Base-by-base conservation (phyloP, 2,797 vertebrate genomes). In the Pampus argenteus region DNA sequence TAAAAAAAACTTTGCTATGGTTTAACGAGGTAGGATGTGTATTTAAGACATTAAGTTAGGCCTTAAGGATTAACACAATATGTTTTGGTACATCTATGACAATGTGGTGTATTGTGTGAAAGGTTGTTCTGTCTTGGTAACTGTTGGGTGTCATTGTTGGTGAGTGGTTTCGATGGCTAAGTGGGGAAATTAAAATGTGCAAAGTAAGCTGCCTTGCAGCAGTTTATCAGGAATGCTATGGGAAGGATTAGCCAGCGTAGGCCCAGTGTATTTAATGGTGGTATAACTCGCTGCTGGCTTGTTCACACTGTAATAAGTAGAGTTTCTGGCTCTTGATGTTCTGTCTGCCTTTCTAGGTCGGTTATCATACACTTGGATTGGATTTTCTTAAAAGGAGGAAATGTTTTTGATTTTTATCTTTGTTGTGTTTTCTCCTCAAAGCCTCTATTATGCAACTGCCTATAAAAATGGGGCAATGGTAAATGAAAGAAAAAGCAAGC, bases 181-280 rank as follows among this genome's bases (percentile, higher is more conserved):
- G 58, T 71, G 45, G 76, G 73, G 63, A 85, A 82, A 87, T 87
- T 49, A 82, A 86, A 79, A 66, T 51, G 66, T 84, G 81, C 79
- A 71, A 67, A 71, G 60, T 81, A 82, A 89, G 82, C 84, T 81
- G 71, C 73, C 76, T 79, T 40, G 54, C 23, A 77, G 83, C 66
- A 76, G 51, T 78, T 85, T 67, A 86, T 85, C 76, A 78, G 75
- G 56, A 73, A 72, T 56, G 66, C 61, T 82, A 48, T 60, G 50
- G 71, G 61, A 84, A 79, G 81, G 76, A 88, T 90, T 84, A 83
- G 59, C 54, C 56, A 75, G 64, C 26, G 17, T 61, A 58, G 67
- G 52, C 61, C 67, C 52, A 71, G 25, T 57, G 36, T 66, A 76
- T 49, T 29, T 78, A 80, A 82, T 81, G 71, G 68, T 62, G 54